Base-by-base conservation (phyloP, 2,888 invertebrate species). In the Ischnura elegans region DNA sequence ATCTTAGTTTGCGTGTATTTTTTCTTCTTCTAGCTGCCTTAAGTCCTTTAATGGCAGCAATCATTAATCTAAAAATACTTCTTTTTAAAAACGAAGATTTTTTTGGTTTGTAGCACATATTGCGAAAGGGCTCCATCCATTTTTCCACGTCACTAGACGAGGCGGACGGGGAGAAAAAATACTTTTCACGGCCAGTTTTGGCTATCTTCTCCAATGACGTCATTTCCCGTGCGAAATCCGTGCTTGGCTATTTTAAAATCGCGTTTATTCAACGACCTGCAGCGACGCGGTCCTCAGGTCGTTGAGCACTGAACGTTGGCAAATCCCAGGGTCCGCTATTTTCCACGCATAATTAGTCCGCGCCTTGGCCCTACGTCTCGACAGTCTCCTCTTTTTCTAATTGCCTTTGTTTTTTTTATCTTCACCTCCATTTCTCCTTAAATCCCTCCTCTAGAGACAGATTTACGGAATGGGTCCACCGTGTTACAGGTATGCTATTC, bases 151-250 rank as follows among this genome's bases (percentile, higher is more conserved):
- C 76, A 36, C n/a, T 76, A 36, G 76, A 36, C 76, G 76, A 36
- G 76, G 76, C 36, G 29, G n/a, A 29, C 66, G 29, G n/a, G n/a
- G 25, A n/a, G 16, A 76, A 36, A 76, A 76, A 36, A 36, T 1
- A 10, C 76, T 66, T 16, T 76, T n/a, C n/a, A n/a, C 16, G 36
- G 76, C 76, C 29, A 29, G 76, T 36, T 29, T 76, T 36, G 76
- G 61, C 61, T 61, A n/a, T n/a, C 61, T 25, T 76, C 36, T 76
- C 76, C 25, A 76, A 76, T 76, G 76, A 76, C 36, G 36, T 76
- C 76, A 36, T 36, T 76, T 76, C 76, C 76, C 76, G 76, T 36
- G 76, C 36, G 36, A 76, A 76, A 76, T 76, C 76, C 36, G 1
- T 36, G 13, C 36, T 8, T 76, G 10, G 29, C 76, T 36, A 76